phyloP scores from a whole-genome alignment of 2,888 invertebrate genomes.

The Halocaridina rubra region DNA sequence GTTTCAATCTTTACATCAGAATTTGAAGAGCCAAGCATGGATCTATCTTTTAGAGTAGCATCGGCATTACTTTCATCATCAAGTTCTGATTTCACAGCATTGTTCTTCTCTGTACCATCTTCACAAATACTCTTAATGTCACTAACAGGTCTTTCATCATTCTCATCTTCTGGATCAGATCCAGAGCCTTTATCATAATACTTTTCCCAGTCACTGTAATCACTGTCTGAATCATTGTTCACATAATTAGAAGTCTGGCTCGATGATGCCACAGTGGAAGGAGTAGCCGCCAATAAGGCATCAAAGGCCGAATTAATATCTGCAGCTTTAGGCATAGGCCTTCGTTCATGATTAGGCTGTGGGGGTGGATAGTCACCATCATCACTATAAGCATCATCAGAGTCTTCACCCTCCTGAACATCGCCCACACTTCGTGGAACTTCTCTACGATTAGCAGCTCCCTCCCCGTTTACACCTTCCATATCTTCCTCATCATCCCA shows the following conservation, averaged over 20 bases:
- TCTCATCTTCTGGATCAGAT: slow-evolving; percentile 37
- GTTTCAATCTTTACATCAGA: too few relatives aligned
- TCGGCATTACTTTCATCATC: too few relatives aligned
- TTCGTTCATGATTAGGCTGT: slow-evolving; percentile 19
- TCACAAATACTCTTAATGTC: slow-evolving; percentile 36
- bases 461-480: background rate
- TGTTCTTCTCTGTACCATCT: background rate
- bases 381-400: slow-evolving; percentile 43
- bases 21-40: too few relatives aligned
- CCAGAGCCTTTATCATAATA: slow-evolving; percentile 55
- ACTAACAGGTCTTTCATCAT: slow-evolving; percentile 41
- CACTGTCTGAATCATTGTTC: slow-evolving; percentile 61
- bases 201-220: slow-evolving; percentile 63
- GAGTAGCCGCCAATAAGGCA: slow-evolving; percentile 58
- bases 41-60: too few relatives aligned
- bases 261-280: slow-evolving; percentile 11
- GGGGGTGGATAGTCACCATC: slow-evolving; percentile 46
- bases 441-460: background rate
- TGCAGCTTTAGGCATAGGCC: slow-evolving; percentile 53
- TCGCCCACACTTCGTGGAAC: background rate
- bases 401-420: background rate
- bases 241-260: slow-evolving; percentile 35
- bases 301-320: slow-evolving; percentile 63
- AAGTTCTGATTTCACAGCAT: background rate
- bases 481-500: slow-evolving; percentile 61